phyloP scores from a whole-genome alignment of 2,797 vertebrate genomes.

The Molothrus aeneus region DNA sequence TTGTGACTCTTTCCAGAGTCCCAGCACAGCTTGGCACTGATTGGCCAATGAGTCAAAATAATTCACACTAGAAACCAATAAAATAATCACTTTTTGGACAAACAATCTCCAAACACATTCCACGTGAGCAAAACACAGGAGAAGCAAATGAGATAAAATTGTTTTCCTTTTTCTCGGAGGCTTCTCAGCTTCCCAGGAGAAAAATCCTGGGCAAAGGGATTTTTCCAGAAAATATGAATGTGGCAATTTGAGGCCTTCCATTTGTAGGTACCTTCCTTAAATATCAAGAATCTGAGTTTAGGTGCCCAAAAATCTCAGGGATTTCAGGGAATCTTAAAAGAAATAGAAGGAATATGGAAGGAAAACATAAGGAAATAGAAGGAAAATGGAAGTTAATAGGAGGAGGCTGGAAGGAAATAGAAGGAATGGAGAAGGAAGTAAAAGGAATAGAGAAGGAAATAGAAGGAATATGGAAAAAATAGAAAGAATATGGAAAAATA shows the following conservation, averaged over 20 bases:
- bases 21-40: accelerated
- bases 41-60: too few species aligned
- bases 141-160: not conserved
- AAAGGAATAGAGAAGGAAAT: too few species aligned
- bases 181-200: not conserved
- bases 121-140: not conserved
- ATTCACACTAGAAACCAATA: too few species aligned
- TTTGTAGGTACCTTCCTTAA: not conserved
- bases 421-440: too few species aligned
- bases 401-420: not conserved
- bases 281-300: not conserved
- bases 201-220: not conserved
- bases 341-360: not conserved
- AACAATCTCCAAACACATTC: too few species aligned
- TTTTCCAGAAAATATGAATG: not conserved
- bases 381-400: too few species aligned
- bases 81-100: too few species aligned
- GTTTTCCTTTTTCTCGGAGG: not conserved
- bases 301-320: not conserved
- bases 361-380: not conserved
- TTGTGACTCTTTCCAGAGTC: too few species aligned
- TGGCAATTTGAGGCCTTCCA: not conserved
- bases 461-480: too few species aligned
- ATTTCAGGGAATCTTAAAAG: not conserved
- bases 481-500: too few species aligned